Evolutionary conservation across 2,888 invertebrate genomes (phyloP).

Genomic region (Lasioglossum lativentre): DNA sequence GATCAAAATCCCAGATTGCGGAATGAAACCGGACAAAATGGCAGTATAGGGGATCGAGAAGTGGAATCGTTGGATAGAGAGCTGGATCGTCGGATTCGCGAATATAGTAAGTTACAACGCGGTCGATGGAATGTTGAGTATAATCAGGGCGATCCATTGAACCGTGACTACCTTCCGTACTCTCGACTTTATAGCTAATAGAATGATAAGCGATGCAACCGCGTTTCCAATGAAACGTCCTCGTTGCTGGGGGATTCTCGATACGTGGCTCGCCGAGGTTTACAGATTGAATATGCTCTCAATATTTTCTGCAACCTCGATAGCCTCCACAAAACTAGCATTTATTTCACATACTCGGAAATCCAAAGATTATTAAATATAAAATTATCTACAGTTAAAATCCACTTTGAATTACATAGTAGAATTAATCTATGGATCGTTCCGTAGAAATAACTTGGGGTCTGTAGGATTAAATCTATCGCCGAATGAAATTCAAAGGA

Average conservation of each 20-base stretch:
- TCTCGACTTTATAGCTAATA: slow-evolving; percentile 20
- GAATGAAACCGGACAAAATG: not conserved
- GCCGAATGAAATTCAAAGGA: no score
- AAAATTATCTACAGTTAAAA: not conserved
- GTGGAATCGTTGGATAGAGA: not conserved
- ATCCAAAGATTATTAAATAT: not conserved
- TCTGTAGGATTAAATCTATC: no score
- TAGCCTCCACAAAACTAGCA: not conserved
- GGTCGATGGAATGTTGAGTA: slow-evolving; percentile 20
- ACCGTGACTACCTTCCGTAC: slow-evolving; percentile 34
- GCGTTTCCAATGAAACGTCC: slow-evolving; percentile 18
- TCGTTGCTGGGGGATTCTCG: slow-evolving; percentile 14
- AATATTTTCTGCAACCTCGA: not conserved
- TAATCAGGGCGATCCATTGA: slow-evolving; percentile 31
- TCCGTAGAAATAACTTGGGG: not conserved
- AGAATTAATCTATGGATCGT: no score
- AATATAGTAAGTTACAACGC: not conserved
- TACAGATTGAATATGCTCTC: slow-evolving; percentile 3
- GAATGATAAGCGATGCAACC: slow-evolving; percentile 25
- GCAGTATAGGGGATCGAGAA: not conserved
- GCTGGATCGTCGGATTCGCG: not conserved
- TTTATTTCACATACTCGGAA: not conserved
- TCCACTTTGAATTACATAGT: not conserved
- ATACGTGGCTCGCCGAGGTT: slow-evolving; percentile 12
- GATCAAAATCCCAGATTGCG: not conserved